Conservation (phyloP, 37 sponge, comb jelly and placozoan species). For the Haliclona indistincta region DNA sequence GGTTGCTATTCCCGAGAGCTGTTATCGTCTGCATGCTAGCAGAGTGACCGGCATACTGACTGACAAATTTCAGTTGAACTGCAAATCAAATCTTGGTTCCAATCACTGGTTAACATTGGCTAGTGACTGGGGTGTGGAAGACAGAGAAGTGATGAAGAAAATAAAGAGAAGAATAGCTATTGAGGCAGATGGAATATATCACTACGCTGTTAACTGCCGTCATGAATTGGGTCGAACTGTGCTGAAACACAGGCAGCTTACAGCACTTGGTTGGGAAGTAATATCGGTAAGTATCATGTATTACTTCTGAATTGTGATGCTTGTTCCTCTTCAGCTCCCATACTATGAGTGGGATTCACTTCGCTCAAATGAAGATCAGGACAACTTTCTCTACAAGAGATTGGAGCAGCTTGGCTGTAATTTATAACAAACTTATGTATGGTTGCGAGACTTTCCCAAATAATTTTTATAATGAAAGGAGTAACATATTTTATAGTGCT, state of each 20-base stretch:
- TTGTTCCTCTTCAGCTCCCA: constrained; percentile 1
- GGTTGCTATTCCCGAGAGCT: constrained; percentile 7
- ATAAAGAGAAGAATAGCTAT: constrained; percentile 27
- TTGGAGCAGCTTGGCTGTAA: too few species aligned
- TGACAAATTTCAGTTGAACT: not conserved
- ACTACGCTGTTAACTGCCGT: constrained; percentile 30
- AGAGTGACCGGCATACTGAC: too few species aligned
- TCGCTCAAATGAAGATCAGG: too few species aligned
- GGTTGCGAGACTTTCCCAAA: too few species aligned
- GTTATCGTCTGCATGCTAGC: not conserved
- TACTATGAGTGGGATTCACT: constrained; percentile 2
- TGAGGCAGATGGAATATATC: constrained; percentile 64
- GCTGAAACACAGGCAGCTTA: constrained; percentile 52
- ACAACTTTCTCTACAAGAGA: too few species aligned
- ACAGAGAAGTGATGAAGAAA: not conserved
- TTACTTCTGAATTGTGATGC: not conserved
- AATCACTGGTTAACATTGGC: constrained; percentile 30
- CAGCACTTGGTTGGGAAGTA: constrained; percentile 56
- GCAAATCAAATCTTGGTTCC: not conserved
- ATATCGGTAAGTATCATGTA: constrained; percentile 30
- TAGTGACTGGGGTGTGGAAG: constrained; percentile 36
- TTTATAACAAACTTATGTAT: too few species aligned
- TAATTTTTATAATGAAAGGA: too few species aligned
- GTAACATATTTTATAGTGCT: too few species aligned
- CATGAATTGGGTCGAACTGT: constrained; percentile 42